These are phyloP conservation scores for Oreocharis arfaki DNA, from an alignment of 2,113 vertebrate genomes.

Conservation along the genomic window DNA sequence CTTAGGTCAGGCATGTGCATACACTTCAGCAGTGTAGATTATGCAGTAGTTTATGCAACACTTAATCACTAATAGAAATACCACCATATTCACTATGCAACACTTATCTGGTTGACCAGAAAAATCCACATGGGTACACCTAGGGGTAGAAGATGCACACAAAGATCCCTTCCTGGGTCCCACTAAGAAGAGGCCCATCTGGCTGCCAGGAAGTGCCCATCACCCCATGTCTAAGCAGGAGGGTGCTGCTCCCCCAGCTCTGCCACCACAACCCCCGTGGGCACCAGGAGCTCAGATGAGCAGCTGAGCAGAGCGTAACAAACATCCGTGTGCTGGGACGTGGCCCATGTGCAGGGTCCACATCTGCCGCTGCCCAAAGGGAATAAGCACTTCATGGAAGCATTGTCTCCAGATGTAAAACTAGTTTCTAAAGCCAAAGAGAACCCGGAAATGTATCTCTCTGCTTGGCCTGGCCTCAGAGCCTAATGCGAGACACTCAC, in stretches of 20 bases:
- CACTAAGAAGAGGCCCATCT: background rate
- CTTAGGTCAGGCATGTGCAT: background rate
- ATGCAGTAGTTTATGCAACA: background rate
- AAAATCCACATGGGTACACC: background rate
- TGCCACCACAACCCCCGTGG: fast-evolving
- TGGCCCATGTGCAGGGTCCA: background rate
- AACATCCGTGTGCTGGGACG: background rate
- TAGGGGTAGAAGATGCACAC: background rate
- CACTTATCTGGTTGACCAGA: background rate
- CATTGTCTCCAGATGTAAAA: conserved; percentile 44
- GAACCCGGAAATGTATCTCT: background rate
- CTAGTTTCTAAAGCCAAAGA: background rate
- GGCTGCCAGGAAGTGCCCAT: background rate
- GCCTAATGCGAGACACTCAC: background rate
- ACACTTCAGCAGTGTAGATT: background rate
- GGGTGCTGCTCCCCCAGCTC: background rate
- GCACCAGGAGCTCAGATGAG: background rate
- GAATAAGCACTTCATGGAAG: conserved; percentile 1
- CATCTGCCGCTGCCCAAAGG: conserved; percentile 41
- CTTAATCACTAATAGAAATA: background rate
- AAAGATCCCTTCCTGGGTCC: background rate
- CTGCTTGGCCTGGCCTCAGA: background rate
- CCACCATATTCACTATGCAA: background rate
- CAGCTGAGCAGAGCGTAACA: background rate
- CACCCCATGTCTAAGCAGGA: background rate